phyloP scores from a whole-genome alignment of 1,140 invertebrate species.

The Rhizoglyphus robini region DNA sequence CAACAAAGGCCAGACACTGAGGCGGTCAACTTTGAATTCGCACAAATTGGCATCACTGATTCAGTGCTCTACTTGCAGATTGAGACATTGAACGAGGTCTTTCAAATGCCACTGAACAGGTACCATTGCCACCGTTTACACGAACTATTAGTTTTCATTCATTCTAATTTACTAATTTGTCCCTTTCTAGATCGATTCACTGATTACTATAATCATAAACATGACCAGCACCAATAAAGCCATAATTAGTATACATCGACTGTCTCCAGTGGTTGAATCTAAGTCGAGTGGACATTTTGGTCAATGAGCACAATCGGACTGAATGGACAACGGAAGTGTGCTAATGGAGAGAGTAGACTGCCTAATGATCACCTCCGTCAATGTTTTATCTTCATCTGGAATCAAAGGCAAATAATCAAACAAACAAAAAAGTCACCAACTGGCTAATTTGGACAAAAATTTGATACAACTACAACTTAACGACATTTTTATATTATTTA shows the following conservation, averaged over 20 bases:
- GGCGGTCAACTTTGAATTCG: background rate
- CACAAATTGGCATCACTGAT: background rate
- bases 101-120: no score
- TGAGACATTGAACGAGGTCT: no score
- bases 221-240: no score
- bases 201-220: constrained; percentile 11
- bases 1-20: background rate
- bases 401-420: background rate
- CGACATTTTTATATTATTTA: no score
- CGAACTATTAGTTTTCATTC: background rate
- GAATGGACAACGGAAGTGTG: constrained; percentile 7
- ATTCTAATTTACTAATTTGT: no score
- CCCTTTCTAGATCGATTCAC: background rate
- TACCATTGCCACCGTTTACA: background rate
- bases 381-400: background rate
- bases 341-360: background rate
- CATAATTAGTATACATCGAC: background rate
- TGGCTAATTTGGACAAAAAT: no score
- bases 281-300: no score
- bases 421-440: background rate
- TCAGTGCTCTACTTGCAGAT: background rate
- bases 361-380: background rate
- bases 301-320: no score
- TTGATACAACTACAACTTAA: no score
- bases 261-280: no score